Evolutionary conservation across 2,888 invertebrate genomes (phyloP).

Genomic region (Eristalis arbustorum): DNA sequence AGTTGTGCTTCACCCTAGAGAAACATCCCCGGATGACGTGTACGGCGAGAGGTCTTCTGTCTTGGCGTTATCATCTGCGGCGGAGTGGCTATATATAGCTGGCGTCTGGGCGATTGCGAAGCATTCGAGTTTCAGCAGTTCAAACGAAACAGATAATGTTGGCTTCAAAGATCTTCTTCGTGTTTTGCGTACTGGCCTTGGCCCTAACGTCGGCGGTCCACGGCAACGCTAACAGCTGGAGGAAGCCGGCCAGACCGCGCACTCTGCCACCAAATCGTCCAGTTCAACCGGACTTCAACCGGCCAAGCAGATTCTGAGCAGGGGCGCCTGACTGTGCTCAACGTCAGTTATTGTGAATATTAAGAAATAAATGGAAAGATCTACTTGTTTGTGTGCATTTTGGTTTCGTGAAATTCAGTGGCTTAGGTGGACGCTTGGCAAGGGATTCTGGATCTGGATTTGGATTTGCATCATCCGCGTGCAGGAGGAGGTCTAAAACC

Average conservation of each 20-base stretch:
- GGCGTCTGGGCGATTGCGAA: not conserved
- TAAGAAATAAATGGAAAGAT: not conserved
- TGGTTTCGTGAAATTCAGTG: not conserved
- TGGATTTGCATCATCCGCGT: no score
- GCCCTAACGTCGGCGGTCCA: slow-evolving; percentile 32
- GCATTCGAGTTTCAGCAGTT: slow-evolving; percentile 13
- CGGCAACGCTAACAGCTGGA: not conserved
- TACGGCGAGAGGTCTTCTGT: not conserved
- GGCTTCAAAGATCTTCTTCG: slow-evolving; percentile 42
- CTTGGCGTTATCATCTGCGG: slow-evolving; percentile 3
- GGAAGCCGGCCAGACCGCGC: slow-evolving; percentile 21
- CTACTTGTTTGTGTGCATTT: not conserved
- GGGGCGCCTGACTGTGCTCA: not conserved
- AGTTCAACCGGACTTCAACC: slow-evolving; percentile 32
- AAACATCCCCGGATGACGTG: not conserved
- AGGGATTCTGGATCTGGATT: no score
- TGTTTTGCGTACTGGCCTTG: slow-evolving; percentile 38
- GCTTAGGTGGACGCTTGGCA: not conserved
- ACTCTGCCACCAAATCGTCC: slow-evolving; percentile 56
- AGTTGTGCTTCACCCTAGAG: not conserved
- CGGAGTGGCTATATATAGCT: slow-evolving; percentile 23
- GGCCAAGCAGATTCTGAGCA: slow-evolving; percentile 2
- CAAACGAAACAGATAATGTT: slow-evolving; percentile 21
- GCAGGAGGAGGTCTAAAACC: no score
- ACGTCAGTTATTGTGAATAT: not conserved